phyloP scores from a whole-genome alignment of 2,797 vertebrate genomes.

The Cuculus canorus region DNA sequence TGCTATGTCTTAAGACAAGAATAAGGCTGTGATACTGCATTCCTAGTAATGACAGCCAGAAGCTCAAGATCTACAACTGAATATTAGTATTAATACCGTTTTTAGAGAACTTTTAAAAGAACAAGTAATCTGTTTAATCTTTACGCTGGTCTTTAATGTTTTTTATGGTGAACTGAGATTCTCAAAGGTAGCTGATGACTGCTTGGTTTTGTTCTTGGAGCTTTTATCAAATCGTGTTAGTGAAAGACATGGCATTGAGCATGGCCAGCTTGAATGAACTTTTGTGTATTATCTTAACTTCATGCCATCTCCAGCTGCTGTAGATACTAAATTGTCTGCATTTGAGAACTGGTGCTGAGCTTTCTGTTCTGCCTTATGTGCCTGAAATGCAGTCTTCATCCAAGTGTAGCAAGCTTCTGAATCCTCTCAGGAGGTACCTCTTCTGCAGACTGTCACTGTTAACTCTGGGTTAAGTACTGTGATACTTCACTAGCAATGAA shows the following conservation, averaged over 20 bases:
- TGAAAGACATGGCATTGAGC: neutral
- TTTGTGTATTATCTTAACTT: neutral
- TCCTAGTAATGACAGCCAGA: neutral
- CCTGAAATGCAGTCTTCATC: slow-evolving; percentile 21
- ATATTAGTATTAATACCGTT: neutral
- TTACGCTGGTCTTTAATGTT: neutral
- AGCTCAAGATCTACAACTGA: neutral
- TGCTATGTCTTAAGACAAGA: neutral
- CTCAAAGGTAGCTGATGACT: neutral
- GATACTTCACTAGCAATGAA: slow-evolving; percentile 25
- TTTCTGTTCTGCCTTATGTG: slow-evolving; percentile 25
- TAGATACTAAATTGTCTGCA: neutral
- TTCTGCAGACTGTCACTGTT: slow-evolving; percentile 44
- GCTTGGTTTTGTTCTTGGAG: neutral
- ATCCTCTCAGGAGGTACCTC: slow-evolving; percentile 32
- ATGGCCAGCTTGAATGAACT: neutral
- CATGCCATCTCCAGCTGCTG: neutral
- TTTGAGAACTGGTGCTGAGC: slow-evolving; percentile 1
- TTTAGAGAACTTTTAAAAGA: neutral
- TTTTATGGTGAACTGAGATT: neutral
- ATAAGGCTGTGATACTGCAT: neutral
- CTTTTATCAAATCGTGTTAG: neutral
- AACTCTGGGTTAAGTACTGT: slow-evolving; percentile 43
- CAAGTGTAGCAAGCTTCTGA: neutral
- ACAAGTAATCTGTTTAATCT: neutral